Percentiles rank a stretch among this genome's conserved stretches.
These are phyloP conservation scores for Gisinianus flammeolus DNA, from an alignment of 2,888 invertebrate genomes.

Conservation along the genomic window DNA sequence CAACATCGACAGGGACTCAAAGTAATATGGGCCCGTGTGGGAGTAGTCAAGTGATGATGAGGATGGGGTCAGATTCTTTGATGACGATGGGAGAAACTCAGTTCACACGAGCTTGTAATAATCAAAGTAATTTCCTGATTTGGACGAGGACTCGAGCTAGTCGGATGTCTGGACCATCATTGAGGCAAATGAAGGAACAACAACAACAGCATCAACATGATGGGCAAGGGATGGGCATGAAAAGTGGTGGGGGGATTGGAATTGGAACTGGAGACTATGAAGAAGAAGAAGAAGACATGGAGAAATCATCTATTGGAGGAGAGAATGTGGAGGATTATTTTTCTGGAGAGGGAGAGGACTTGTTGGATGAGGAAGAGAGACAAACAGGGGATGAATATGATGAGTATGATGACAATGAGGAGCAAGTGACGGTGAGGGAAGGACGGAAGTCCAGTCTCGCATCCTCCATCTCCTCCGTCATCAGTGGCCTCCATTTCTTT, in stretches of 20 bases:
- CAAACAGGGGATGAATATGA: slow-evolving; percentile 63
- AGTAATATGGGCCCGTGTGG: background rate
- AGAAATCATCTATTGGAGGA: slow-evolving; percentile 59
- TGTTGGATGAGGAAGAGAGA: slow-evolving; percentile 69
- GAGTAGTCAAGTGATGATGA: background rate
- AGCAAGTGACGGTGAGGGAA: slow-evolving; percentile 54
- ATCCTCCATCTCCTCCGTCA: slow-evolving; percentile 52
- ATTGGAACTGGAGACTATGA: slow-evolving; percentile 31
- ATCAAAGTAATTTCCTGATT: slow-evolving; percentile 77
- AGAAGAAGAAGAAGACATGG: slow-evolving; percentile 1
- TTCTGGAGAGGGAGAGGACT: slow-evolving; percentile 61
- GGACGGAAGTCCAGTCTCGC: slow-evolving; percentile 52
- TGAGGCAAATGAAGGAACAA: slow-evolving; percentile 72
- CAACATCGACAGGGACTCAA: background rate
- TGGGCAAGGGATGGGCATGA: slow-evolving; percentile 55
- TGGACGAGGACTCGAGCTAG: slow-evolving; percentile 67
- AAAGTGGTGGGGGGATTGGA: slow-evolving; percentile 57
- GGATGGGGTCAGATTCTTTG: background rate
- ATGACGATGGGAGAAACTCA: slow-evolving; percentile 72
- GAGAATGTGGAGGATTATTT: slow-evolving; percentile 58
- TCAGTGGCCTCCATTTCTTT: slow-evolving; percentile 49
- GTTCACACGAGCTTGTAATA: slow-evolving; percentile 80
- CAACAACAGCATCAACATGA: slow-evolving; percentile 68
- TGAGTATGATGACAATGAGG: slow-evolving; percentile 54
- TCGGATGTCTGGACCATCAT: slow-evolving; percentile 64